These are phyloP conservation scores for Globicephala melas DNA, from an alignment of 2,113 vertebrate species.

Conservation along the genomic window DNA sequence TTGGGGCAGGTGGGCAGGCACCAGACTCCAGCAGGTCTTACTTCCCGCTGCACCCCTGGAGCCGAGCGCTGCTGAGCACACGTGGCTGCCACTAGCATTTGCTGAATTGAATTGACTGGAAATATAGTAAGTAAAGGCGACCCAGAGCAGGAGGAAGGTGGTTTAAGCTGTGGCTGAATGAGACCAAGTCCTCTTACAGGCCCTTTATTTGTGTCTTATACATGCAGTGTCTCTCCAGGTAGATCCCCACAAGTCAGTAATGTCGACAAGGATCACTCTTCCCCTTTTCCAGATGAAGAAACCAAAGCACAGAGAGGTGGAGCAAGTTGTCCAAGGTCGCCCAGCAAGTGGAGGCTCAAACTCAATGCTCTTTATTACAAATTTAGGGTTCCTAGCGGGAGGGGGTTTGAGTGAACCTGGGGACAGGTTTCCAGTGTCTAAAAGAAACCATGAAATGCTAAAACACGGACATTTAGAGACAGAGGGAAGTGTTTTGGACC, in stretches of 20 bases:
- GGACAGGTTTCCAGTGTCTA: not conserved
- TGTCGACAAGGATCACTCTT: not conserved
- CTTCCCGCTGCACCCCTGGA: not conserved
- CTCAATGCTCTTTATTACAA: not conserved
- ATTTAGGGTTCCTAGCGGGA: not conserved
- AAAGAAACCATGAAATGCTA: not conserved
- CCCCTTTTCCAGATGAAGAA: not conserved
- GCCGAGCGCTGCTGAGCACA: accelerated
- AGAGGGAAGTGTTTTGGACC: not conserved
- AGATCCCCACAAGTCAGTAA: too few relatives aligned
- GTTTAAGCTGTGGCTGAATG: not conserved
- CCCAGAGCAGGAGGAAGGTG: not conserved
- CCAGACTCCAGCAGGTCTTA: not conserved
- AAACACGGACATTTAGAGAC: not conserved
- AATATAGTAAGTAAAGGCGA: not conserved
- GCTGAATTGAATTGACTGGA: not conserved
- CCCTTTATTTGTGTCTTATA: accelerated
- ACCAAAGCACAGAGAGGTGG: not conserved
- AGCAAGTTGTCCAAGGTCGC: not conserved
- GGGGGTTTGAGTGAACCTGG: not conserved
- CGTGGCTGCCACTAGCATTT: not conserved
- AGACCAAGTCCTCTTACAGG: not conserved
- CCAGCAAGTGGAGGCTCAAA: not conserved
- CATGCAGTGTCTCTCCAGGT: not conserved
- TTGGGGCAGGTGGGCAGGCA: not conserved